These are phyloP conservation scores for Caenorhabditis sp. DNA, from an alignment of 2,888 invertebrate species.

Conservation along the genomic window DNA sequence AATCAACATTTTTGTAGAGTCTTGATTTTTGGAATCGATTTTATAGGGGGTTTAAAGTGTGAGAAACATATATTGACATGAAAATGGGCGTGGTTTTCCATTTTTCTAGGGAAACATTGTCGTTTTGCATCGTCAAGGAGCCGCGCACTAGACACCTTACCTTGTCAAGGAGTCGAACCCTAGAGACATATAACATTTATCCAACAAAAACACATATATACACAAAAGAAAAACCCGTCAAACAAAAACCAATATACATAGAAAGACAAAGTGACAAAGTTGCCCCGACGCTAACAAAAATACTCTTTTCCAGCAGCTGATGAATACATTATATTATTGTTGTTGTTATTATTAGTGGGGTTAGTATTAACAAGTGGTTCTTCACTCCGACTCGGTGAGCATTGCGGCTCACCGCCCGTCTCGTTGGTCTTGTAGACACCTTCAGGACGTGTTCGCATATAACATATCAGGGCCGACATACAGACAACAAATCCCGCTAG, in stretches of 20 bases:
- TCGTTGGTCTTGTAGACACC: slow-evolving; percentile 69
- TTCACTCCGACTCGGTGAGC: slow-evolving; percentile 42
- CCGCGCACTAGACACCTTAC: too few species aligned
- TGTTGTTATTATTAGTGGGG: slow-evolving; percentile 12
- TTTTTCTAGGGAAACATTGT: too few species aligned
- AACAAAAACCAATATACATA: background rate
- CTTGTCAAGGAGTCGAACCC: too few species aligned
- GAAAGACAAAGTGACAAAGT: background rate
- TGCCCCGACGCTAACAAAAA: slow-evolving; percentile 35
- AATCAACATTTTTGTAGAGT: too few species aligned
- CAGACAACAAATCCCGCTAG: slow-evolving; percentile 48
- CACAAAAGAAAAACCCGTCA: background rate
- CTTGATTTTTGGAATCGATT: too few species aligned
- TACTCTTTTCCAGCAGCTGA: slow-evolving; percentile 33
- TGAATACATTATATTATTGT: slow-evolving; percentile 17
- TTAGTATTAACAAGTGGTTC: slow-evolving; percentile 31
- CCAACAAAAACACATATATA: background rate
- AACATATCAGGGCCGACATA: slow-evolving; percentile 58
- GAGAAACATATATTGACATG: too few species aligned
- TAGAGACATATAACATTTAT: too few species aligned
- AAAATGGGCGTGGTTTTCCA: too few species aligned
- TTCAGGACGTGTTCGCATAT: slow-evolving; percentile 64
- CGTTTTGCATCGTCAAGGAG: too few species aligned
- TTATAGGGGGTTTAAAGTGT: too few species aligned
- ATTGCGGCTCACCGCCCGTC: slow-evolving; percentile 24